Conservation (phyloP, 2,888 invertebrate genomes). For the Epinotia nisella region DNA sequence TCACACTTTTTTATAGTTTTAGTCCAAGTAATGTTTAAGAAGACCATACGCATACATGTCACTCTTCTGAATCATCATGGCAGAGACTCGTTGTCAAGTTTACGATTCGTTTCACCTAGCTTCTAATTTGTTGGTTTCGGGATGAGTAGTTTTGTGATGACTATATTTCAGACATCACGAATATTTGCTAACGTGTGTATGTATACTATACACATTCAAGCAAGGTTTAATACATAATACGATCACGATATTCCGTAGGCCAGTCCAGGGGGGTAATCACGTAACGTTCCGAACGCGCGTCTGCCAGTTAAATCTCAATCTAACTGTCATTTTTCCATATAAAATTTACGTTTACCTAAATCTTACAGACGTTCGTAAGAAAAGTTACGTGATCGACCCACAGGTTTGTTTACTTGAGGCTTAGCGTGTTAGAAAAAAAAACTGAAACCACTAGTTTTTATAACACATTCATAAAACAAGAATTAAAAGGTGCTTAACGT, state of each 20-base stretch:
- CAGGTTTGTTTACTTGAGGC: slow-evolving; percentile 10
- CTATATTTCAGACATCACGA: background rate
- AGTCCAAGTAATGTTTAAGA: background rate
- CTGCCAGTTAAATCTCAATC: too few relatives aligned
- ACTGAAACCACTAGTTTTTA: slow-evolving; percentile 47
- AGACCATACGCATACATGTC: too few relatives aligned
- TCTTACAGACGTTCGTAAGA: too few relatives aligned
- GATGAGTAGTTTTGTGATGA: background rate
- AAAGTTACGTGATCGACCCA: too few relatives aligned
- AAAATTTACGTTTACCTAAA: too few relatives aligned
- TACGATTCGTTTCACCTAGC: too few relatives aligned
- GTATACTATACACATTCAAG: background rate
- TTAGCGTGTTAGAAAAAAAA: slow-evolving; percentile 48
- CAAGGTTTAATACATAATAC: background rate
- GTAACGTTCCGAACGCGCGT: too few relatives aligned
- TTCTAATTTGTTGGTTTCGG: background rate
- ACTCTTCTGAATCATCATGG: too few relatives aligned
- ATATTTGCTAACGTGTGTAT: too few relatives aligned
- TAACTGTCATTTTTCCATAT: too few relatives aligned
- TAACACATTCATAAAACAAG: slow-evolving; percentile 55
- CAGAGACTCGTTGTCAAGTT: too few relatives aligned
- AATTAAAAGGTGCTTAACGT: slow-evolving; percentile 61
- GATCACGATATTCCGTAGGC: background rate
- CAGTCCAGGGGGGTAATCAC: too few relatives aligned
- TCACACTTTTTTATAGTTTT: background rate